phyloP scores from a whole-genome alignment of 2,797 vertebrate species.

The Melanogrammus aeglefinus region DNA sequence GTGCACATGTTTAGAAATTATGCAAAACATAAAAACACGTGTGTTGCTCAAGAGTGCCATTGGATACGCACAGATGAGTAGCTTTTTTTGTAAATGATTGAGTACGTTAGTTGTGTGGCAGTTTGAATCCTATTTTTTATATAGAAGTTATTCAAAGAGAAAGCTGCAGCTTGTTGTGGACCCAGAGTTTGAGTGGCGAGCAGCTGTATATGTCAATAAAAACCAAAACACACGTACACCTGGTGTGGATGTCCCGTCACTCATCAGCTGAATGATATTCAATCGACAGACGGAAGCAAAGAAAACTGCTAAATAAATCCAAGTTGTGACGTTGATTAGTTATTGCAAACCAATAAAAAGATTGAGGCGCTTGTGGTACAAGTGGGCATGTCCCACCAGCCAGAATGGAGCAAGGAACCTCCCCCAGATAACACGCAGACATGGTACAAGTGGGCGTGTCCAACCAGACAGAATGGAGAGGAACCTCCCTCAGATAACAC shows the following conservation, averaged over 20 bases:
- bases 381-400: no score
- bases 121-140: slow-evolving; percentile 11
- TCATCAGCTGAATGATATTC: slow-evolving; percentile 26
- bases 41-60: slow-evolving; percentile 36
- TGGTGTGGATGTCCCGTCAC: slow-evolving; percentile 38
- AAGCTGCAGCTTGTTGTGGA: slow-evolving; percentile 35
- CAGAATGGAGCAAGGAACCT: no score
- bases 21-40: not conserved
- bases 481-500: no score
- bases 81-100: slow-evolving; percentile 36
- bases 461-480: no score
- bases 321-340: not conserved
- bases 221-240: slow-evolving; percentile 63
- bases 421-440: no score
- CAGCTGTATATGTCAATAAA: slow-evolving; percentile 69
- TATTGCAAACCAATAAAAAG: not conserved
- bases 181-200: slow-evolving; percentile 45
- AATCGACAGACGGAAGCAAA: slow-evolving; percentile 11
- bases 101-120: slow-evolving; percentile 31
- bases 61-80: slow-evolving; percentile 33
- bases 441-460: no score
- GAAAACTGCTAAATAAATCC: slow-evolving; percentile 11
- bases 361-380: not conserved
- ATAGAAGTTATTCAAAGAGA: slow-evolving; percentile 36
- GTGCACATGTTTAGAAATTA: not conserved